These are phyloP conservation scores for Lordiphosa fenestrarum DNA, from an alignment of 2,888 invertebrate species.

Conservation along the genomic window DNA sequence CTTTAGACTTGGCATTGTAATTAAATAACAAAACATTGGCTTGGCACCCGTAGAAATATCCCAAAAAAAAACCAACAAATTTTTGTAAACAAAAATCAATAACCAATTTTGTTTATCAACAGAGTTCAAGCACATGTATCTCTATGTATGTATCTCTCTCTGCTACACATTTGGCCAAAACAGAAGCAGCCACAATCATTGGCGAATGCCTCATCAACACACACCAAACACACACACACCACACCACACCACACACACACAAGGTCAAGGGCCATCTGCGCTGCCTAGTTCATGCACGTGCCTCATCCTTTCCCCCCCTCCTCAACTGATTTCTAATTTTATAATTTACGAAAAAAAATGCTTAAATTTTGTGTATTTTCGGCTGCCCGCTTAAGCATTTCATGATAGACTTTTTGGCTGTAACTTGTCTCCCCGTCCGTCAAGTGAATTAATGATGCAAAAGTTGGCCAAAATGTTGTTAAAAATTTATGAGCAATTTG, in stretches of 20 bases:
- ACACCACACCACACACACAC: slow-evolving; percentile 16
- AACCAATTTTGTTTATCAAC: slow-evolving; percentile 22
- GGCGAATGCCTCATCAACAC: not conserved
- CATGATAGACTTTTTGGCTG: slow-evolving; percentile 45
- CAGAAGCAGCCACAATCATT: slow-evolving; percentile 11
- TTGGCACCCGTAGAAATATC: slow-evolving; percentile 3
- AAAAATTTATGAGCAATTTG: slow-evolving; percentile 41
- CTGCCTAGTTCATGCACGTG: slow-evolving; percentile 58
- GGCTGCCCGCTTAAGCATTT: slow-evolving; percentile 26
- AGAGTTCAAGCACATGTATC: slow-evolving; percentile 36
- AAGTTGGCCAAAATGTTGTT: slow-evolving; percentile 54
- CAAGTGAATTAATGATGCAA: slow-evolving; percentile 55
- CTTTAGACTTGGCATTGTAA: too few species aligned
- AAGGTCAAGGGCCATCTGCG: slow-evolving; percentile 64
- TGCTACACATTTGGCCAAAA: slow-evolving; percentile 4
- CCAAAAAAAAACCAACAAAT: not conserved
- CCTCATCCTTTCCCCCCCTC: not conserved
- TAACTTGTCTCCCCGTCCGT: slow-evolving; percentile 38
- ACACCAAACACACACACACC: too few species aligned
- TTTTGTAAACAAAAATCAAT: slow-evolving; percentile 20
- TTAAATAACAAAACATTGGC: not conserved
- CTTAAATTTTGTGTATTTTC: slow-evolving; percentile 33
- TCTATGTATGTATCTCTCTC: slow-evolving; percentile 44
- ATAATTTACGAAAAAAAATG: slow-evolving; percentile 23
- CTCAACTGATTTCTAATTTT: slow-evolving; percentile 32